Base-by-base conservation (phyloP, 1,140 invertebrate species). In the Drosophila biarmipes region DNA sequence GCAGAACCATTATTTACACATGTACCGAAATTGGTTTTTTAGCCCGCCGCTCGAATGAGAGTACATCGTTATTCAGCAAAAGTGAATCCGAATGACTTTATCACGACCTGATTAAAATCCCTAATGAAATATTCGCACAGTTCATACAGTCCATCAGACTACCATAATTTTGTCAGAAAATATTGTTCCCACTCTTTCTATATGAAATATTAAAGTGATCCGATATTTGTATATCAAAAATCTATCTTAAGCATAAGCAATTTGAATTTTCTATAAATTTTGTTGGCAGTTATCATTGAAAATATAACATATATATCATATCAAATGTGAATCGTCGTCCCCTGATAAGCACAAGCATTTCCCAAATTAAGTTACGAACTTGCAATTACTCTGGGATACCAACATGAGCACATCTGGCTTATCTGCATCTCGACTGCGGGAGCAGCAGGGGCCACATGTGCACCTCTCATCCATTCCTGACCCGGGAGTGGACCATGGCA, bases 1-100 rank as follows among this genome's bases (percentile, higher is more conserved):
- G 10, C 64, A 55, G 71, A 57, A 76, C 75, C 80, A 84, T 86
- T 86, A 85, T 80, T 73, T 80, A 71, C 72, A 74, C 73, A 86
- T 85, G 76, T 54, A 52, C 21, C 42, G 12, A 31, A 51, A 72
- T 78, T 53, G 51, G 45, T 58, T 62, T 31, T 17, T 31, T 38
- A 35, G 17, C 17, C n/a, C 8, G 17, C 14, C 6, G 24, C 62
- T 62, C 27, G n/a, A 63, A 42, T 35, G 10, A 52, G 27, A 52
- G 37, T 63, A 31, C 19, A 42, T 63, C 17, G 58, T 42, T 40
- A 58, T 61, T 38, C 34, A 21, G 35, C 15, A 37, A 57, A 40
- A 57, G 35, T 38, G n/a, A 1, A 43, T 14, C 17, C 2, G 24
- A n/a, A 46, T n/a, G 21, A 24, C 12, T 46, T 14, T 14, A 21